Base-by-base conservation (phyloP, 2,797 vertebrate species). In the Echeneis naucrates region DNA sequence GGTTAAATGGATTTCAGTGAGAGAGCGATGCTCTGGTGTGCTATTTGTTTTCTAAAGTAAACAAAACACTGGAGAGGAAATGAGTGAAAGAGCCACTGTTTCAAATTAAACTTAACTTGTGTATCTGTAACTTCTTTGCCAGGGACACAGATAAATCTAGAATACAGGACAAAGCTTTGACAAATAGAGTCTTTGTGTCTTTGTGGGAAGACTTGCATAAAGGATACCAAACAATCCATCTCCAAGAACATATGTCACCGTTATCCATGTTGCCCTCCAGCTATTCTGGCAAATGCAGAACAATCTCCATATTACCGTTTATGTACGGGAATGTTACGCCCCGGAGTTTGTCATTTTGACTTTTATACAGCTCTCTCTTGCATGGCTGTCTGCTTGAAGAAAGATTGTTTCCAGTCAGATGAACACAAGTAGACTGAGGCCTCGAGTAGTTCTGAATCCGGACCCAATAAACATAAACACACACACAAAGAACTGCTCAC, bases 181-280 rank as follows among this genome's bases (percentile, higher is more conserved):
- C 88, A 93, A 92, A 93, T 93, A 86, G 77, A 88, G 83, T 80
- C 72, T 42, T 51, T 84, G 84, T 53, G 64, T 81, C 77, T 86
- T 72, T 54, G 80, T 84, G 83, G 81, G 83, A 72, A 79, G 83
- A 86, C 84, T 86, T 81, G 82, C 78, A 80, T 82, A 75, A 77
- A 82, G 74, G 83, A 85, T 80, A 72, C 65, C 47, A 42, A 83
- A 64, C 87, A 91, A 95, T 97, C 94, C 94, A 96, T 97, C 96
- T 96, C 86, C 84, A 76, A 71, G 88, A 91, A 93, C 91, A 94
- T 96, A 91, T 87, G 96, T 97, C 95, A 96, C 92, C 86, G 91
- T 95, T 94, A 94, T 78, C 66, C 71, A 84, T 84, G 91, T 93
- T 90, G 82, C 93, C 92, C 90, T 77, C 23, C 42, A 81, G 82